These are phyloP conservation scores for Lordiphosa clarofinis DNA, from an alignment of 1,140 invertebrate genomes.

Conservation along the genomic window DNA sequence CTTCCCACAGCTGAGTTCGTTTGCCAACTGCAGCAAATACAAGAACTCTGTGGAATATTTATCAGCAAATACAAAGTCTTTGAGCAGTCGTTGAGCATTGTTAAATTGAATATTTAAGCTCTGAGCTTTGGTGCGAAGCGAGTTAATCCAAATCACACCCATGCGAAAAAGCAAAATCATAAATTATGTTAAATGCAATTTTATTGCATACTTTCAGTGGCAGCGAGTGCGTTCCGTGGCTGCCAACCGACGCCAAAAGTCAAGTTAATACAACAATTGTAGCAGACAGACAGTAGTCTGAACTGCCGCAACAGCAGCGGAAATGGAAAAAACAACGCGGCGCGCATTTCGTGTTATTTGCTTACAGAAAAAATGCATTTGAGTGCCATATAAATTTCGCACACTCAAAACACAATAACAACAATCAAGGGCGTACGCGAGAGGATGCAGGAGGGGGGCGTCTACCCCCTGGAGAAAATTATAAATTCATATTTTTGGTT, in stretches of 20 bases:
- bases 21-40: no score
- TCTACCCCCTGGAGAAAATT: no score
- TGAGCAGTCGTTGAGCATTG: background rate
- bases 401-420: conserved; percentile 8
- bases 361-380: conserved; percentile 53
- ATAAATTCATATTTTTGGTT: no score
- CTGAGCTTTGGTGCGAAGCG: no score
- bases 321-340: conserved; percentile 19
- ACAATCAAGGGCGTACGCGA: no score
- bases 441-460: no score
- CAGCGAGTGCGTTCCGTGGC: conserved; percentile 6
- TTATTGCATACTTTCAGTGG: conserved; percentile 38
- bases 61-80: conserved; percentile 17
- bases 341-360: conserved; percentile 42
- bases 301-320: conserved; percentile 12
- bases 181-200: conserved; percentile 45
- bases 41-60: conserved; percentile 26
- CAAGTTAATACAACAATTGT: conserved; percentile 27
- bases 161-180: conserved; percentile 18
- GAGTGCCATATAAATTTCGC: conserved; percentile 60
- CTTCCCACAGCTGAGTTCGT: no score
- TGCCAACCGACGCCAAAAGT: conserved; percentile 32
- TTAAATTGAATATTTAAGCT: conserved; percentile 1
- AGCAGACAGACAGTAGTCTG: conserved; percentile 6
- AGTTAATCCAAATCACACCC: background rate